Base-by-base conservation (phyloP, 2,113 vertebrate genomes). In the Vulpes lagopus region DNA sequence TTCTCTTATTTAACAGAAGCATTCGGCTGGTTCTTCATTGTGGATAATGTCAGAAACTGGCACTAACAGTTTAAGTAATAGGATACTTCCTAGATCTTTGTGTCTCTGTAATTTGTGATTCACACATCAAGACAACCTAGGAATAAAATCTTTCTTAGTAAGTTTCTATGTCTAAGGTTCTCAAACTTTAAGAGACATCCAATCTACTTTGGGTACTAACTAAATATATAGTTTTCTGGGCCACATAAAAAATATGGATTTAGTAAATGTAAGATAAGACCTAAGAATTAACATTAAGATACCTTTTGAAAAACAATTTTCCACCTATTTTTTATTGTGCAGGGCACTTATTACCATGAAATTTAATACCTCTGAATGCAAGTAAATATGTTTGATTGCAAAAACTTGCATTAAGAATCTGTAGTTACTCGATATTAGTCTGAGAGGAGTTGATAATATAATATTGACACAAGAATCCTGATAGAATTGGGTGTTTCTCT, bases 361-460 rank as follows among this genome's bases (percentile, higher is more conserved):
- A 81, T 71, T 62, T 38, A 80, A 87, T 86, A 76, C 0, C 1
- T 93, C 82, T 57, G 16, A 6, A 83, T 20, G 22, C 38, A 91
- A 94, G 2, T 81, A 91, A 80, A 65, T 74, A 84, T 38, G 86
- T 93, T 81, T 94, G 8, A 88, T 67, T 60, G 38, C 86, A 80
- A 92, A 83, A 94, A 14, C n/a, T 51, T 78, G 43, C 30, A 20
- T 49, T 82, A 76, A 67, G 16, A 95, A 84, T 9, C n/a, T 60
- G 0, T 15, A 74, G 32, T 73, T 97, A 79, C 14, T 83, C 64
- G 32, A 80, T 76, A 67, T 20, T 87, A 67, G 49, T 55, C 89
- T 65, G 53, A 92, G 38, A 83, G 89, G 49, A 83, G 35, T 3
- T 93, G 59, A 14, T 57, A 27, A 51, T 64, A 74, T 12, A 43